phyloP scores from a whole-genome alignment of 2,113 vertebrate genomes.

The Alosa alosa region DNA sequence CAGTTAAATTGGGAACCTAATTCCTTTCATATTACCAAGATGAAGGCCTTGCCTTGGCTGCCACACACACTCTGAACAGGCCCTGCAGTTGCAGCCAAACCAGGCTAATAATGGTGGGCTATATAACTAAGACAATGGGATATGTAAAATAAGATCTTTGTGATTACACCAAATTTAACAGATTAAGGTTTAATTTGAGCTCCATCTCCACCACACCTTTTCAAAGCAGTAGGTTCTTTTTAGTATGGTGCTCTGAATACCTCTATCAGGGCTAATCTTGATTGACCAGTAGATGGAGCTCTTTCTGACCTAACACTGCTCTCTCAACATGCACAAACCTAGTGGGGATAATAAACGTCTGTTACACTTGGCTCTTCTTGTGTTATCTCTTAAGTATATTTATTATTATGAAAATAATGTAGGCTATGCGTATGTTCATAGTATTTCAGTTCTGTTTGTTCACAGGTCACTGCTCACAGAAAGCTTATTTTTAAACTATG shows the following conservation, averaged over 20 bases:
- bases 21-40: conserved; percentile 8
- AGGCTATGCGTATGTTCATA: not conserved
- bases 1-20: not conserved
- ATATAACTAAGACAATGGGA: not conserved
- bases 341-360: not conserved
- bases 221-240: not conserved
- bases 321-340: not conserved
- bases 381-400: not conserved
- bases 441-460: not conserved
- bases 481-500: not conserved
- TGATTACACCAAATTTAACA: not conserved
- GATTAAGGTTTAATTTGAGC: not conserved
- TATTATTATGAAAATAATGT: not conserved
- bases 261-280: not conserved
- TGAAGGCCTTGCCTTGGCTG: not conserved
- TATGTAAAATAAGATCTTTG: not conserved
- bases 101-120: not conserved
- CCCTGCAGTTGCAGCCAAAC: not conserved
- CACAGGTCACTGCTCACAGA: not conserved
- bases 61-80: not conserved
- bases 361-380: not conserved
- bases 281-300: conserved; percentile 40
- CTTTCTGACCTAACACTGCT: not conserved
- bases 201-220: not conserved
- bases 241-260: not conserved